Evolutionary conservation across 2,113 vertebrate genomes (phyloP).

Genomic region (Muntiacus muntjak): DNA sequence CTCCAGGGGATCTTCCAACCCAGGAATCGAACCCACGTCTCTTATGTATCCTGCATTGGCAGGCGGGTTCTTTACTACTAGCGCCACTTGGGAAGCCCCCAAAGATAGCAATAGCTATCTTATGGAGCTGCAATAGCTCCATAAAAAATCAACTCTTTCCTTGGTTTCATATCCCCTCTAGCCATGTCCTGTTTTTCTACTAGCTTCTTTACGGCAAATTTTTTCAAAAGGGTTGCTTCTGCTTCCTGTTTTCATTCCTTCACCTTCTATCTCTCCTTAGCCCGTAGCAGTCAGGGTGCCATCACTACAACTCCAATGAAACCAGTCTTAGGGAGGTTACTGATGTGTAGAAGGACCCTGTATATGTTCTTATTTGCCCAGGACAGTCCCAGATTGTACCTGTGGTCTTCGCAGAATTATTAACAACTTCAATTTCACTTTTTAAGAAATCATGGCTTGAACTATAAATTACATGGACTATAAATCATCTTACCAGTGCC

Average conservation of each 20-base stretch:
- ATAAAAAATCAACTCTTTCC: background rate
- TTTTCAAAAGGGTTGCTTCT: background rate
- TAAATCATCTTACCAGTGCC: constrained; percentile 6
- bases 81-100: background rate
- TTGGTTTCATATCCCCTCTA: background rate
- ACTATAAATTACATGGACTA: constrained; percentile 17
- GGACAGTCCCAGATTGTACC: background rate
- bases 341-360: background rate
- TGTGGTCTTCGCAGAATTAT: constrained; percentile 25
- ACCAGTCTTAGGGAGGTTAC: background rate
- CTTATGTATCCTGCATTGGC: background rate
- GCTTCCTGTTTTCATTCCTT: background rate
- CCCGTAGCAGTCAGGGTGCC: background rate
- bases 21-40: background rate
- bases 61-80: background rate
- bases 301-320: background rate
- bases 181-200: background rate
- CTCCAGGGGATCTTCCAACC: background rate
- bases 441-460: background rate
- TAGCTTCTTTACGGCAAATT: background rate
- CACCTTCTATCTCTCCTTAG: background rate
- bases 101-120: background rate
- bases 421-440: constrained; percentile 23
- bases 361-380: constrained; percentile 25
- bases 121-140: background rate